A percentile compares a stretch with the other conserved stretches of the same genome.
Evolutionary conservation across 1,140 invertebrate species (phyloP).

Genomic region (Hypothenemus hampei): DNA sequence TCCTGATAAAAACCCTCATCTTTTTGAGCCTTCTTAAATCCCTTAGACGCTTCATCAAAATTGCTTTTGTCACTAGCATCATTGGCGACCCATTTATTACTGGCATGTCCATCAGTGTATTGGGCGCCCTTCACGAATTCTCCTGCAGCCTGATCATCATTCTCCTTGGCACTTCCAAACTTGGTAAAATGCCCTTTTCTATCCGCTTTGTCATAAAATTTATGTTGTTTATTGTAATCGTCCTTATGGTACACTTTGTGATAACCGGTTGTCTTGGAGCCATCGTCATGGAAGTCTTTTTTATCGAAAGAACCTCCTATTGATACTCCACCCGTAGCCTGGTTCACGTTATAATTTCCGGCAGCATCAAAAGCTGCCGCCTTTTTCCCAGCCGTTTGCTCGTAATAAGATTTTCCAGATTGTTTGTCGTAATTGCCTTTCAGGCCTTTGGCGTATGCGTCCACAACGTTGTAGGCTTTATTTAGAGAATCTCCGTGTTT

Average conservation of each 20-base stretch:
- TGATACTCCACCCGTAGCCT: slow-evolving; percentile 40
- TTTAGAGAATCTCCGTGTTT: slow-evolving; percentile 46
- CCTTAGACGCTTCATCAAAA: slow-evolving; percentile 22
- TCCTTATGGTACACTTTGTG: slow-evolving; percentile 69
- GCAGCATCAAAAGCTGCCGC: slow-evolving; percentile 43
- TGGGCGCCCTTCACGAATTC: slow-evolving; percentile 47
- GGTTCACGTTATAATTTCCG: slow-evolving; percentile 43
- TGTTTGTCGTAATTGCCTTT: slow-evolving; percentile 45
- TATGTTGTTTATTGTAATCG: slow-evolving; percentile 68
- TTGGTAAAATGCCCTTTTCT: slow-evolving; percentile 58
- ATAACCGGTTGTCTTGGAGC: slow-evolving; percentile 62
- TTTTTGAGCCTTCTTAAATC: slow-evolving; percentile 18
- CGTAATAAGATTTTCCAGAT: slow-evolving; percentile 47
- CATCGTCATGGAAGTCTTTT: slow-evolving; percentile 56
- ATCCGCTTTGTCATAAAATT: slow-evolving; percentile 66
- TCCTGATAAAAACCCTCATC: slow-evolving; percentile 27
- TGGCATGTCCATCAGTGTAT: slow-evolving; percentile 22
- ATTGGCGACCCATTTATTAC: slow-evolving; percentile 24
- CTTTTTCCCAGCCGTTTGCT: slow-evolving; percentile 43
- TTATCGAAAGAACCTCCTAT: slow-evolving; percentile 47
- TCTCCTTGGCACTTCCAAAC: slow-evolving; percentile 47
- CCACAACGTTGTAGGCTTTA: slow-evolving; percentile 42
- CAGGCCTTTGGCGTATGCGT: slow-evolving; percentile 47
- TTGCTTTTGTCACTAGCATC: slow-evolving; percentile 27
- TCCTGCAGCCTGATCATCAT: slow-evolving; percentile 48